phyloP scores from a whole-genome alignment of 2,797 vertebrate genomes.

The Aplochiton taeniatus region DNA sequence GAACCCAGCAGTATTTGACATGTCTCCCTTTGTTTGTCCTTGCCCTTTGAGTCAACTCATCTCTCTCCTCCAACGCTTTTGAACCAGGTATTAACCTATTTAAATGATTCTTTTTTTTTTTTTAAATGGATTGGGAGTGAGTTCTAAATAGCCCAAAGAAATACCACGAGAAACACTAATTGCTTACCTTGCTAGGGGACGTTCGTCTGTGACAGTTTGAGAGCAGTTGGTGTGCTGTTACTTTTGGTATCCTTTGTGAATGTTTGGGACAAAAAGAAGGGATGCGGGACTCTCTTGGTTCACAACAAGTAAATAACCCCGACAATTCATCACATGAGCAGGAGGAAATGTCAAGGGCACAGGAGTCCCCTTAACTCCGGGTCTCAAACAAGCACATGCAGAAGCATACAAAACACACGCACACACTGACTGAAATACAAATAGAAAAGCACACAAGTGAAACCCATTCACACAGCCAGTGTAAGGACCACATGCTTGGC shows the following conservation, averaged over 20 bases:
- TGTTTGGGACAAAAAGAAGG: slow-evolving; percentile 56
- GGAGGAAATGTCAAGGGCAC: slow-evolving; percentile 78
- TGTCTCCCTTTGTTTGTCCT: background rate
- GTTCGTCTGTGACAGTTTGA: slow-evolving; percentile 36
- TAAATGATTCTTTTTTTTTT: too few species aligned
- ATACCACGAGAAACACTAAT: too few species aligned
- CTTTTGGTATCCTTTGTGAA: slow-evolving; percentile 38
- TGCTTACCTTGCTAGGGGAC: background rate
- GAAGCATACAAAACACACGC: background rate
- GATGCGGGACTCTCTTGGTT: slow-evolving; percentile 55
- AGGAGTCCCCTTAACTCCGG: slow-evolving; percentile 62
- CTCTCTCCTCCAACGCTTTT: too few species aligned
- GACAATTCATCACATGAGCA: slow-evolving; percentile 71
- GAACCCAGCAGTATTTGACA: slow-evolving; percentile 15
- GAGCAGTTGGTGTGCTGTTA: slow-evolving; percentile 49
- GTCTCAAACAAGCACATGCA: slow-evolving; percentile 64
- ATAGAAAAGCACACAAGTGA: slow-evolving; percentile 16
- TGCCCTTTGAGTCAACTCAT: too few species aligned
- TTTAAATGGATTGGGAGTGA: too few species aligned
- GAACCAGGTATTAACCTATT: too few species aligned
- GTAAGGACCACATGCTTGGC: slow-evolving; percentile 40
- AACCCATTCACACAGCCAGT: slow-evolving; percentile 24
- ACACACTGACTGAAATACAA: slow-evolving; percentile 39
- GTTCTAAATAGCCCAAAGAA: too few species aligned
- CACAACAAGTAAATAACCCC: slow-evolving; percentile 65